Evolutionary conservation across 2,797 vertebrate species (phyloP).

Genomic region (Pachyuromys duprasi): DNA sequence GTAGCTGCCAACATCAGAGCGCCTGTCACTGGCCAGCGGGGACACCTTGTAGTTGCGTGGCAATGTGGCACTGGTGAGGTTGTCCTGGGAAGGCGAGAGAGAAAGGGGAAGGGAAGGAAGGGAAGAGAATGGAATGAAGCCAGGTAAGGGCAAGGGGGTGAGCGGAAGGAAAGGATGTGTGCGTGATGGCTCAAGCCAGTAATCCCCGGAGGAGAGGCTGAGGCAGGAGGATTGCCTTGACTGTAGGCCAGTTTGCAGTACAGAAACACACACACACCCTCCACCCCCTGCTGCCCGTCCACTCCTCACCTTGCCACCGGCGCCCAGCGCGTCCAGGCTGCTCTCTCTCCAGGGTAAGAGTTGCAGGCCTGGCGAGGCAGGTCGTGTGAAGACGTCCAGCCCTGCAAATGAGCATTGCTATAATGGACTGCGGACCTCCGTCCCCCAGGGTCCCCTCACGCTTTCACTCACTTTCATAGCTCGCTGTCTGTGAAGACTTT

Average conservation of each 20-base stretch:
- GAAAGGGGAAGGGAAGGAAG: neutral
- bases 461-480: conserved; percentile 90
- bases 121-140: neutral
- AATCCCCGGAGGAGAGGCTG: neutral
- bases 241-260: neutral
- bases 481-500: conserved; percentile 87
- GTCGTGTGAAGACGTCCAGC: conserved; percentile 76
- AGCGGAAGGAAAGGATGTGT: neutral
- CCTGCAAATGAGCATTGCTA: conserved; percentile 59
- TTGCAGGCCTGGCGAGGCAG: conserved; percentile 85
- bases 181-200: neutral
- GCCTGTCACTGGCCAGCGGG: conserved; percentile 78
- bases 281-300: neutral
- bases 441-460: rapidly evolving
- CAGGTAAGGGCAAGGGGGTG: neutral
- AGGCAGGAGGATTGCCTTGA: neutral
- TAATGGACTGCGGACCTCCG: neutral
- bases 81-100: conserved; percentile 59
- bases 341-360: conserved; percentile 92
- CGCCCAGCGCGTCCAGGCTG: conserved; percentile 90
- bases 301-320: conserved; percentile 81
- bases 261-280: neutral
- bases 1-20: conserved; percentile 76
- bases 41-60: conserved; percentile 87
- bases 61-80: conserved; percentile 83